phyloP scores from a whole-genome alignment of 2,113 vertebrate genomes.

The Oreochromis tanganicae region DNA sequence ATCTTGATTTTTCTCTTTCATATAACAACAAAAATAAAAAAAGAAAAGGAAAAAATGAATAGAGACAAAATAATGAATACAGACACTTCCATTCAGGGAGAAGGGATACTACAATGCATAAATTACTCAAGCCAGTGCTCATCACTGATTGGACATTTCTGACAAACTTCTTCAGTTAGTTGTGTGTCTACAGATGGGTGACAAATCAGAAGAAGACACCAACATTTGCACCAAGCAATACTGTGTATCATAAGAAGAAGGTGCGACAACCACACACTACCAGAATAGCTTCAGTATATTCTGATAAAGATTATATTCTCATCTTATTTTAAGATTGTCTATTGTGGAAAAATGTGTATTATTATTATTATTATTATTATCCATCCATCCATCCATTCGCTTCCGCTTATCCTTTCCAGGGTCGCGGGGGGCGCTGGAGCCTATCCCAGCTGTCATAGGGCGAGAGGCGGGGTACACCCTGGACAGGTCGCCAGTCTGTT shows the following conservation, averaged over 20 bases:
- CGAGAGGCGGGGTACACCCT: no score
- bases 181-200: neutral
- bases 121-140: neutral
- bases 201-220: neutral
- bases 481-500: no score
- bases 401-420: no score
- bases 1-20: neutral
- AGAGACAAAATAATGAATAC: neutral
- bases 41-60: neutral
- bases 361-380: neutral
- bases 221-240: neutral
- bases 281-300: neutral
- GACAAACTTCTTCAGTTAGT: neutral
- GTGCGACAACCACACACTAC: neutral
- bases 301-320: neutral
- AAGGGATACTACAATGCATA: neutral
- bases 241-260: neutral
- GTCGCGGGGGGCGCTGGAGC: no score
- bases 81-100: neutral
- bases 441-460: no score
- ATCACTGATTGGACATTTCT: neutral
- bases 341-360: neutral
- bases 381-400: no score
- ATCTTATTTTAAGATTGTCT: neutral
- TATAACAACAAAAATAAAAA: neutral